These are phyloP conservation scores for Axinella damicornis DNA, from an alignment of 37 sponge, comb jelly and placozoan genomes.

Conservation along the genomic window DNA sequence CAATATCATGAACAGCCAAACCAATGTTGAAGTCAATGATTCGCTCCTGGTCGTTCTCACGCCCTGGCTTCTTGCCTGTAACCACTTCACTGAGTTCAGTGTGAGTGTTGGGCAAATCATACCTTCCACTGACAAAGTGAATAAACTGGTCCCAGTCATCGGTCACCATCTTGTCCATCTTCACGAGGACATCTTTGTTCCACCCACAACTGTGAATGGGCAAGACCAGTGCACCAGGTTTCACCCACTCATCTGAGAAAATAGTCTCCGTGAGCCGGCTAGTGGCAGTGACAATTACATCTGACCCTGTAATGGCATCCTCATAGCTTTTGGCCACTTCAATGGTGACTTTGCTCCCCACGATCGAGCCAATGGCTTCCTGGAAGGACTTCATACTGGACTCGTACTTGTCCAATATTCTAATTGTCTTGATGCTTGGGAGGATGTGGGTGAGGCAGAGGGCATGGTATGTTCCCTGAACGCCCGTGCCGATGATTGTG, in stretches of 20 bases:
- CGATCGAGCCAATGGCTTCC: neutral
- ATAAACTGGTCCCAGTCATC: constrained; percentile 34
- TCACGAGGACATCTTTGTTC: constrained; percentile 1
- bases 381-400: constrained; percentile 9
- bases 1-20: constrained; percentile 38
- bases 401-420: constrained; percentile 17
- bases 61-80: constrained; percentile 26
- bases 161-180: constrained; percentile 27
- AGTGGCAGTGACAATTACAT: constrained; percentile 41
- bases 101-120: constrained; percentile 26
- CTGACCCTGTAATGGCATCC: constrained; percentile 19
- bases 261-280: constrained; percentile 10
- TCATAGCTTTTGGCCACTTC: neutral
- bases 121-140: neutral
- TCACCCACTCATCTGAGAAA: constrained; percentile 36
- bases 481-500: constrained; percentile 35
- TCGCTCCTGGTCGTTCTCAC: constrained; percentile 25
- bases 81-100: constrained; percentile 49
- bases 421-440: constrained; percentile 16
- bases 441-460: constrained; percentile 7
- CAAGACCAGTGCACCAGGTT: constrained; percentile 43
- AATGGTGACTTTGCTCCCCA: neutral
- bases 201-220: constrained; percentile 30
- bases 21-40: constrained; percentile 31
- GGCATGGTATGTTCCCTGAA: constrained; percentile 47